Evolutionary conservation across 1,140 invertebrate genomes (phyloP).

Genomic region (Tetramorium parvispinum): DNA sequence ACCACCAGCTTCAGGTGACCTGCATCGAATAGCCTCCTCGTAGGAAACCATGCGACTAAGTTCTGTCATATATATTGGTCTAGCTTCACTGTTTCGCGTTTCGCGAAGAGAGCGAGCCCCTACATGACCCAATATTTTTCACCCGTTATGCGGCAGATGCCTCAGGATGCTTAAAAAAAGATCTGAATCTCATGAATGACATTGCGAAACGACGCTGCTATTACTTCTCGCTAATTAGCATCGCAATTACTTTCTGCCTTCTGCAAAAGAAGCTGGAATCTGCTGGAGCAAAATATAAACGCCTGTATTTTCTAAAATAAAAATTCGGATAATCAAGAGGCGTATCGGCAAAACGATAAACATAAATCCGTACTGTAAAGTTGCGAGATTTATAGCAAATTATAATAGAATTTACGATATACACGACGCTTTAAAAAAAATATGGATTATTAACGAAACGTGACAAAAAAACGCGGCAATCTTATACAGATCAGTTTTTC

Average conservation of each 20-base stretch:
- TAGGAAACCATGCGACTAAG: constrained; percentile 62
- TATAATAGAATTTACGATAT: neutral
- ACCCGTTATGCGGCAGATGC: neutral
- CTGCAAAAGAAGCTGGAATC: neutral
- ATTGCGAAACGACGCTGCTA: neutral
- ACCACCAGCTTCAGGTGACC: constrained; percentile 35
- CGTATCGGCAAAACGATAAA: neutral
- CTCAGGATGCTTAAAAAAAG: neutral
- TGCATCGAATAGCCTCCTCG: constrained; percentile 59
- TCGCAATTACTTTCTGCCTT: constrained; percentile 31
- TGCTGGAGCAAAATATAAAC: neutral
- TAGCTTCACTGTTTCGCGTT: constrained; percentile 33
- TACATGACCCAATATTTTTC: constrained; percentile 35
- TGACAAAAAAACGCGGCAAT: neutral
- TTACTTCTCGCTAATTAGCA: constrained; percentile 36
- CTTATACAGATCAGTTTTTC: constrained; percentile 14
- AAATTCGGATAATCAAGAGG: neutral
- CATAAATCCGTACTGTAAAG: neutral
- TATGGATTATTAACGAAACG: constrained; percentile 12
- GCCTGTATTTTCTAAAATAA: constrained; percentile 5
- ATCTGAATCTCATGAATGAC: constrained; percentile 25
- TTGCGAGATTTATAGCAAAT: constrained; percentile 1
- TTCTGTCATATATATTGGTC: constrained; percentile 49
- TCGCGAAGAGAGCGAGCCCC: neutral
- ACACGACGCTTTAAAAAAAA: neutral